phyloP scores from a whole-genome alignment of 2,113 vertebrate species.

The Hypanus sabinus region DNA sequence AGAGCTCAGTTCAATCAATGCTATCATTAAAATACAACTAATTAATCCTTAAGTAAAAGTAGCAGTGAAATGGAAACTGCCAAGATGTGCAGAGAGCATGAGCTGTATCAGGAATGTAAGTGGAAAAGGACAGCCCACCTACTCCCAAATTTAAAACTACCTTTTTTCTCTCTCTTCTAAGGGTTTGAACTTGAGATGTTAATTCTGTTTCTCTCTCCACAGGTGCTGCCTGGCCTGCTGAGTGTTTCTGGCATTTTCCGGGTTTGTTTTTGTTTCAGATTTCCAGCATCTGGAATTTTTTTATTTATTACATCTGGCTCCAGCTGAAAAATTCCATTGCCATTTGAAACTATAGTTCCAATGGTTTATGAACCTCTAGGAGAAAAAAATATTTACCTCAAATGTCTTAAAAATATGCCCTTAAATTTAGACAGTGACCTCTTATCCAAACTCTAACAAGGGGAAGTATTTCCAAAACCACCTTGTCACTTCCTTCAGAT shows the following conservation, averaged over 20 bases:
- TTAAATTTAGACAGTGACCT: no score
- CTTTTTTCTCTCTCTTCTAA: not conserved
- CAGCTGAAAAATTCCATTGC: no score
- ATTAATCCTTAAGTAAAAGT: not conserved
- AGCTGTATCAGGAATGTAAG: no score
- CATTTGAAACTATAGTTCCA: no score
- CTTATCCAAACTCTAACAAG: no score
- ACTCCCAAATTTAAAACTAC: not conserved
- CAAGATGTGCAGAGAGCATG: no score
- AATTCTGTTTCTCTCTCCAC: not conserved
- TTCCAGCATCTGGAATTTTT: not conserved
- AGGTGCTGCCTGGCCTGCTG: not conserved
- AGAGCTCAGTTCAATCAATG: not conserved
- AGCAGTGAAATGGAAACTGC: not conserved
- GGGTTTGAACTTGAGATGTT: not conserved
- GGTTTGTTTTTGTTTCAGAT: not conserved
- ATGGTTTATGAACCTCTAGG: no score
- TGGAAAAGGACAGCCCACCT: not conserved
- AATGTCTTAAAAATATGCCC: no score
- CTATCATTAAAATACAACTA: not conserved
- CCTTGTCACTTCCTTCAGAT: no score
- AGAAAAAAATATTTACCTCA: no score
- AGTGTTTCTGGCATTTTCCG: not conserved
- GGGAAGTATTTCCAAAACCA: no score
- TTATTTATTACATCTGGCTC: no score